Evolutionary conservation across 1,140 invertebrate species (phyloP), one percentile per base, ranked within the genome.

Genomic region (Zeugodacus cucurbitae): DNA sequence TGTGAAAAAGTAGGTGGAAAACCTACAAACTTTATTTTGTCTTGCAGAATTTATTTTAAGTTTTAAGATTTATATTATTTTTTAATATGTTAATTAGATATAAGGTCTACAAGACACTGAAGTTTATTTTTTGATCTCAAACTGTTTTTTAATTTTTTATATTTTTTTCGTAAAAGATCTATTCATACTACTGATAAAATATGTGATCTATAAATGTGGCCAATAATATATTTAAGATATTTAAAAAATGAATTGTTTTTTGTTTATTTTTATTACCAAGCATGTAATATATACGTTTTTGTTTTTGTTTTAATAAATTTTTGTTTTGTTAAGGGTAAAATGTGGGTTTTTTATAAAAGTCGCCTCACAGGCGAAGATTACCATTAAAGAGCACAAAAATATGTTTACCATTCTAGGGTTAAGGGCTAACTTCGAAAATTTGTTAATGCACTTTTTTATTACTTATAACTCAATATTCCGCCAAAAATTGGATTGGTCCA

Each of bases 231-330:
- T 74, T 34, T 74, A 74, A 74, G n/a, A 29, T 74, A 74, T 74
- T 32, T 7, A 34, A 26, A 74, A 74, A 74, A 34, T 26, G 29
- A 74, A 74, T 26, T 34, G 14, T 32, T 74, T 74, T 74, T 26
- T 74, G 20, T 74, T 74, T 41, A 74, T 74, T 74, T 74, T 74
- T 26, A 41, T 74, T 26, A 74, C 14, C 37, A 64, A 2, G 29
- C 62, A 64, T 64, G 62, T 64, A 64, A 4, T 64, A n/a, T 26
- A 64, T 64, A 64, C 29, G 29, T 64, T 64, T 26, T 64, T 32
- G 29, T 64, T 64, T 64, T 74, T 74, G 67, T 74, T 74, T 74
- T 74, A n/a, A n/a, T n/a, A n/a, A n/a, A n/a, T 64, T 64, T 64
- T 74, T 74, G 67, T 74, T 74, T 74, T 74, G 29, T 74, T 74